Base-by-base conservation (phyloP, 1,140 invertebrate species). In the Drosophila suzukii region DNA sequence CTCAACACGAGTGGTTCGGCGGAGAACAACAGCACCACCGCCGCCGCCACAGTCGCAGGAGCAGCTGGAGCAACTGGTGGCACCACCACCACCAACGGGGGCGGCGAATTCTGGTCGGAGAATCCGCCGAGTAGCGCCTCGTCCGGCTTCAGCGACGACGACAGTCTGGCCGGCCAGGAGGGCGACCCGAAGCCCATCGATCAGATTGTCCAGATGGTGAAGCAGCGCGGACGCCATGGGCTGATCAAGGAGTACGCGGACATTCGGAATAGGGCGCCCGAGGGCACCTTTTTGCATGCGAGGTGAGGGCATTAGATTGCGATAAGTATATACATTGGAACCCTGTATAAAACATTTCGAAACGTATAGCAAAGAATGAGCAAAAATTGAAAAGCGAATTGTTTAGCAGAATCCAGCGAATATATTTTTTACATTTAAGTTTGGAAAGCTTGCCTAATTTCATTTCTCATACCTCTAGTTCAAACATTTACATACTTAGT, bases 131-230 rank as follows among this genome's bases (percentile, higher is more conserved):
- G 95, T 67, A 96, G 95, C 36, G 96, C 96, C 24, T 97, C 96
- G 30, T 97, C 96, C 53, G 96, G 96, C 11, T 97, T 97, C 91
- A 97, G 96, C 62, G 97, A 97, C 93, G 97, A 98, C 93, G 97
- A 97, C 92, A 96, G 96, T 82, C 92, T 97, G 80, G 96, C 95
- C 93, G 95, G 95, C 72, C 94, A 95, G 73, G 94, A 96, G 93
- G 79, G 86, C 73, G 94, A 93, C 96, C 91, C 91, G 44, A 92
- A 92, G 75, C 95, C 94, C 32, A 93, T 98, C 81, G 94, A 95
- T 61, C 96, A 97, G 89, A 95, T 98, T 89, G 95, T 98, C 20
- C 94, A 96, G 73, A 94, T 96, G 90, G 94, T 98, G 6, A 94
- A 95, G 50, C 93, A 94, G 32, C 95, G 95, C 50, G 96, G 97